phyloP scores from a whole-genome alignment of 92 coral and sea anemone genomes.

The Hydrozoanthus gracilis region DNA sequence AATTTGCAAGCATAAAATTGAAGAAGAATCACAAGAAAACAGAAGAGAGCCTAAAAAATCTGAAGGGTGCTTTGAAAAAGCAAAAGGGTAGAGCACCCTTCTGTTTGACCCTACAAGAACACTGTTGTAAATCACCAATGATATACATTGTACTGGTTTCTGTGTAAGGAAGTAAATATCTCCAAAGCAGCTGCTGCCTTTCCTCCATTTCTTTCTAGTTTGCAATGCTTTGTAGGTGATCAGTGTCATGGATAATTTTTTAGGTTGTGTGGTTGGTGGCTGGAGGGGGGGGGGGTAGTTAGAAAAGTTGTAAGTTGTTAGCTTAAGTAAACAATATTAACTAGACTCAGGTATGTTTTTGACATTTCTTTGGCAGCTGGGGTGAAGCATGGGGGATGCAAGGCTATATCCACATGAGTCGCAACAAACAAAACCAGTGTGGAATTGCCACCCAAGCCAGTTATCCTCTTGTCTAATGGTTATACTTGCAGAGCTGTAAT shows the following conservation, averaged over 20 bases:
- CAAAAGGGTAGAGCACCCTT: too few species aligned
- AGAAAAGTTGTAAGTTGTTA: background rate
- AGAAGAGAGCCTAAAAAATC: too few species aligned
- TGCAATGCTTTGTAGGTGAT: too few species aligned
- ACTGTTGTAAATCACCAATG: too few species aligned
- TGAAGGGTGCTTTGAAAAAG: too few species aligned
- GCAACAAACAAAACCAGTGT: conserved; percentile 86
- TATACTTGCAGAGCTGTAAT: background rate
- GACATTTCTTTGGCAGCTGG: conserved; percentile 54
- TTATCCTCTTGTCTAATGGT: conserved; percentile 75
- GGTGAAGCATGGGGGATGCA: conserved; percentile 74
- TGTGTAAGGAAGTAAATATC: too few species aligned
- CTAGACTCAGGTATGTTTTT: background rate
- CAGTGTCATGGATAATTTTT: background rate
- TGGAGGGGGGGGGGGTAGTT: background rate
- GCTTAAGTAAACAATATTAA: background rate
- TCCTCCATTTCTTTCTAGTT: too few species aligned
- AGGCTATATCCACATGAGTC: conserved; percentile 88
- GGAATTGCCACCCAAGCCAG: conserved; percentile 89
- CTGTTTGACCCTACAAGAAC: too few species aligned
- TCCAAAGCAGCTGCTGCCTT: too few species aligned
- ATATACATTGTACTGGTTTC: too few species aligned
- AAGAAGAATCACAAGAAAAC: too few species aligned
- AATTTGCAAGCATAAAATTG: too few species aligned
- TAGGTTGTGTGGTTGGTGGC: background rate